Base-by-base conservation (phyloP, 2,888 invertebrate species). In the Parasteatoda lunata region DNA sequence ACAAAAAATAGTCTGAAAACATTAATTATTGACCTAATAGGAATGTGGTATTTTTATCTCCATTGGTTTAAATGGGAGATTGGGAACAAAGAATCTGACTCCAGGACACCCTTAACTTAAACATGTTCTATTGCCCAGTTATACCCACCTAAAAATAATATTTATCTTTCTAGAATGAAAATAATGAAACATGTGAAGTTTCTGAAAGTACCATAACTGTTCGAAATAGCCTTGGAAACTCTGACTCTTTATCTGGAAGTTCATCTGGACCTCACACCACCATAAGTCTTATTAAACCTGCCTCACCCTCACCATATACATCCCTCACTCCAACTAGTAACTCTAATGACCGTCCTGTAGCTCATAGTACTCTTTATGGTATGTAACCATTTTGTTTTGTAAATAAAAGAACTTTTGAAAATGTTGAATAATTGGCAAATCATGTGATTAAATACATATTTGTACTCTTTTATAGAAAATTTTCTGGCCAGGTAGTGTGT, bases 311-410 rank as follows among this genome's bases (percentile, higher is more conserved):
- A 48, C 84, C 84, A 30, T 88, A 77, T 76, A 69, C 52, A 49
- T 66, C 70, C 51, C 69, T 77, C 65, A 13, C 69, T 69, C 87
- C 82, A 71, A 72, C 80, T 47, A 85, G 80, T 68, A 13, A 48
- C 30, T 79, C 84, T 15, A 78, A 68, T 78, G 87, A 88, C 87
- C 87, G 87, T 83, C 86, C 86, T 52, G 65, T 75, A 64, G 78
- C 83, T 59, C 87, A 88, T 54, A 83, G 73, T 75, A 47, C 83
- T 51, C 75, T 88, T 15, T 88, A 88, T 75, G 87, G 87, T 88
- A 79, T 77, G 75, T 66, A 9, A 48, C 5, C 0, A 45, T n/a
- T 54, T 48, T 5, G 48, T n/a, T 15, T 66, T 2, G 6, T 15
- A 30, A 0, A 59, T 59, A 6, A 6, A 66, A n/a, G 15, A 15